Conservation (phyloP, 2,888 invertebrate species). For the Aethes cnicana region DNA sequence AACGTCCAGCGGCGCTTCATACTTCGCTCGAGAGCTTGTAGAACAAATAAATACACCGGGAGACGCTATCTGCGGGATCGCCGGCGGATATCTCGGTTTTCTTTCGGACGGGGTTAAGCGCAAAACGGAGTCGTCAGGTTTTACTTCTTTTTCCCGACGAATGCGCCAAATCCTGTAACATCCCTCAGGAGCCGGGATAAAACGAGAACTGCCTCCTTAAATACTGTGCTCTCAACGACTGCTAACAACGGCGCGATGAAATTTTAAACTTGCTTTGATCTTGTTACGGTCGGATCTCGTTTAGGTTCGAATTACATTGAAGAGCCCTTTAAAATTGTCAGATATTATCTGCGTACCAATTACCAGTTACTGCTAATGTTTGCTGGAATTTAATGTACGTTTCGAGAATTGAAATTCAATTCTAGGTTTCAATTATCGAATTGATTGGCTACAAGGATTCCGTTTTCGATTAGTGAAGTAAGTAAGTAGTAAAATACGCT, state of each 20-base stretch:
- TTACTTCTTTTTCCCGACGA: conserved; percentile 45
- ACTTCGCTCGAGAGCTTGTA: conserved; percentile 45
- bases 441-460: conserved; percentile 9
- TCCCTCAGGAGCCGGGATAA: conserved; percentile 58
- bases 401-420: conserved; percentile 2
- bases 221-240: conserved; percentile 54
- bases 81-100: conserved; percentile 52
- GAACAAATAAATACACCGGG: conserved; percentile 54
- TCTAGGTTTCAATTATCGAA: conserved; percentile 1
- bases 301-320: conserved; percentile 41
- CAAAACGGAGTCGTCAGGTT: conserved; percentile 43
- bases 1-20: conserved; percentile 36
- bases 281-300: conserved; percentile 27
- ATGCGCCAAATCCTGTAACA: conserved; percentile 61
- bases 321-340: conserved; percentile 34
- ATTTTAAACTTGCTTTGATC: conserved; percentile 55
- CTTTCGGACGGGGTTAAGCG: conserved; percentile 40
- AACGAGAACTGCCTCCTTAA: conserved; percentile 64
- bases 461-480: conserved; percentile 38
- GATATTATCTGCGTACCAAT: conserved; percentile 3
- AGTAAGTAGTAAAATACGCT: conserved; percentile 50
- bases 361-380: conserved; percentile 17
- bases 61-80: conserved; percentile 48
- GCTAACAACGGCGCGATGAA: conserved; percentile 55
- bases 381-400: background rate